A percentile compares a stretch with the other conserved stretches of the same genome.
Conservation (phyloP, 2,888 invertebrate species). For the Leucophenga maculata region DNA sequence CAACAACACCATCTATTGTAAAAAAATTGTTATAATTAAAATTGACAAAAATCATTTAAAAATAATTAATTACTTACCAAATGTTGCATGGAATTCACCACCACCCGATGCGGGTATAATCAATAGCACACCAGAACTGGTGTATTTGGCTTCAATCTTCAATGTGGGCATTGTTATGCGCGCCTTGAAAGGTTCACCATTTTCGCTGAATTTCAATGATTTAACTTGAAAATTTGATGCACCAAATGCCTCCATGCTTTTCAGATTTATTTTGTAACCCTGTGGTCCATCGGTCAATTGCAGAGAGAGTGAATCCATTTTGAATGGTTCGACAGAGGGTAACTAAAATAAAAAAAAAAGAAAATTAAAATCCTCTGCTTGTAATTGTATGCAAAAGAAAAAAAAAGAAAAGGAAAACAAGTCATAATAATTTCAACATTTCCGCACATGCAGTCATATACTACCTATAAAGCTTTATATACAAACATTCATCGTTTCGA, state of each 20-base stretch:
- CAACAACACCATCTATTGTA: slow-evolving; percentile 75
- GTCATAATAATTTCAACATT: background rate
- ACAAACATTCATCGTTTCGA: too few relatives aligned
- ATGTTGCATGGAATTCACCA: slow-evolving; percentile 79
- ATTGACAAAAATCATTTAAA: background rate
- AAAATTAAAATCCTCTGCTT: background rate
- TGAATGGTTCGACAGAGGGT: slow-evolving; percentile 79
- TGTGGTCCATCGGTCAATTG: slow-evolving; percentile 75
- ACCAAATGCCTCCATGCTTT: slow-evolving; percentile 77
- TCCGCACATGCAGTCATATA: background rate
- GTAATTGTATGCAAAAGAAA: slow-evolving; percentile 9
- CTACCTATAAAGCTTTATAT: background rate
- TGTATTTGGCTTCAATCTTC: slow-evolving; percentile 78
- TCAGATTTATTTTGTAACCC: slow-evolving; percentile 76
- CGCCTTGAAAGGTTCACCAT: slow-evolving; percentile 79
- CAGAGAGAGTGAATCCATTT: slow-evolving; percentile 77
- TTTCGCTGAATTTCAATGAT: slow-evolving; percentile 75
- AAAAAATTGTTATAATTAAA: background rate
- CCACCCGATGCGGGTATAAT: slow-evolving; percentile 82
- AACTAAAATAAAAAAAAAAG: slow-evolving; percentile 62
- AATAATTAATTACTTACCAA: slow-evolving; percentile 71
- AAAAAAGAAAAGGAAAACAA: background rate
- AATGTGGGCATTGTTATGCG: slow-evolving; percentile 78
- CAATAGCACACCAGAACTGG: slow-evolving; percentile 79
- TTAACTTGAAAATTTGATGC: slow-evolving; percentile 78